Percentiles rank a stretch among this genome's conserved stretches.
phyloP scores from a whole-genome alignment of 2,888 invertebrate genomes.

The Craniophora ligustri region DNA sequence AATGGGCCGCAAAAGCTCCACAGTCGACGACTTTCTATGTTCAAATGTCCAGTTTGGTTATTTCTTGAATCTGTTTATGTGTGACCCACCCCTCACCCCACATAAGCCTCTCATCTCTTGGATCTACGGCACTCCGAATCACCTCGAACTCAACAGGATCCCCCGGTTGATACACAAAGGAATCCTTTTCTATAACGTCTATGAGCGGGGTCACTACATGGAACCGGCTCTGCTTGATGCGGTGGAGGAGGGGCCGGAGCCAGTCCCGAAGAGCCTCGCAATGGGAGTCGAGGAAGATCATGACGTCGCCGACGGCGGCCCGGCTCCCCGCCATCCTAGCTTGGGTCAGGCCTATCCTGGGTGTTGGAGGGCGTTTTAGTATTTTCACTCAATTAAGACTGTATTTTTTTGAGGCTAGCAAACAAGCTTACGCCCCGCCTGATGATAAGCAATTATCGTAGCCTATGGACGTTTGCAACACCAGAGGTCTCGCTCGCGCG shows the following conservation, averaged over 20 bases:
- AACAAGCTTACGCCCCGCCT: too few relatives aligned
- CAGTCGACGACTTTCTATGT: too few relatives aligned
- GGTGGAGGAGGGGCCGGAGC: conserved; percentile 95
- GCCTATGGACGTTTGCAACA: too few relatives aligned
- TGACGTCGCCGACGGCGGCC: conserved; percentile 73
- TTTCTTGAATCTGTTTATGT: background rate
- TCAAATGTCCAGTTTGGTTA: too few relatives aligned
- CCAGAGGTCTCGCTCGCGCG: too few relatives aligned
- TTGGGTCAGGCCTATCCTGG: conserved; percentile 86
- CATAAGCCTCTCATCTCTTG: conserved; percentile 8
- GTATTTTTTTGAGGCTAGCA: too few relatives aligned
- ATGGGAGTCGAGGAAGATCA: conserved; percentile 96
- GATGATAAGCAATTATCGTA: too few relatives aligned
- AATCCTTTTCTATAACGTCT: conserved; percentile 94
- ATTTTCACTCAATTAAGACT: too few relatives aligned
- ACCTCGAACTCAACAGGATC: conserved; percentile 64
- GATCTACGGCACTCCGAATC: conserved; percentile 14
- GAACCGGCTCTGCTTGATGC: conserved; percentile 91
- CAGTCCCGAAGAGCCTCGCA: conserved; percentile 94
- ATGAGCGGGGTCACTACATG: conserved; percentile 97
- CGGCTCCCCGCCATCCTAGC: conserved; percentile 95
- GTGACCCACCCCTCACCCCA: background rate
- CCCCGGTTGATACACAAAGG: conserved; percentile 80
- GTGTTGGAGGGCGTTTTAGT: conserved; percentile 38
- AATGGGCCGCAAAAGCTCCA: too few relatives aligned